Evolutionary conservation across 2,797 vertebrate species (phyloP).

Genomic region (Allobates femoralis): DNA sequence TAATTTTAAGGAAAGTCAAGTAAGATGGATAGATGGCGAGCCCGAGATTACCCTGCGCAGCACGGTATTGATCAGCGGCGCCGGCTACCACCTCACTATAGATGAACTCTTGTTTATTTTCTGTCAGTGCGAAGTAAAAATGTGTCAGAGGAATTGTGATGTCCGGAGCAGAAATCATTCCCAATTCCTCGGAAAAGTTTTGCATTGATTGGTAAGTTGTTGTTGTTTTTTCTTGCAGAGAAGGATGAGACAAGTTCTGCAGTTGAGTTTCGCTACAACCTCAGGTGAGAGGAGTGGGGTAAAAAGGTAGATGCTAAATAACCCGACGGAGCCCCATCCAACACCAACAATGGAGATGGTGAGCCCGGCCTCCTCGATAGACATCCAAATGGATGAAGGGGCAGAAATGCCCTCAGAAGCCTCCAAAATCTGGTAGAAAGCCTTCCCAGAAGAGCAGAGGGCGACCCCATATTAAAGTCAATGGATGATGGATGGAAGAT

Average conservation of each 20-base stretch:
- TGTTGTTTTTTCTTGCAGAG: not conserved
- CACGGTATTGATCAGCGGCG: conserved; percentile 19
- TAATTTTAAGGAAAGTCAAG: conserved; percentile 47
- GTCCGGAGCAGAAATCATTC: not conserved
- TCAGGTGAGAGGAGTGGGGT: too few relatives aligned
- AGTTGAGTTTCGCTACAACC: too few relatives aligned
- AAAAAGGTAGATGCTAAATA: too few relatives aligned
- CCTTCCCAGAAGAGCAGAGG: too few relatives aligned
- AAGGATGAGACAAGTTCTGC: not conserved
- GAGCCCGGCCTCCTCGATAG: too few relatives aligned
- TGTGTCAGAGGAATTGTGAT: conserved; percentile 2
- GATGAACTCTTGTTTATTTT: conserved; percentile 47
- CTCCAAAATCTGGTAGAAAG: too few relatives aligned
- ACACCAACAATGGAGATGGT: too few relatives aligned
- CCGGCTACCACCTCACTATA: conserved; percentile 21
- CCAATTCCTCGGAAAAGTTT: not conserved
- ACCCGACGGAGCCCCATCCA: too few relatives aligned
- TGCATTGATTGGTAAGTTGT: not conserved
- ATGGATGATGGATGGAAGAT: too few relatives aligned
- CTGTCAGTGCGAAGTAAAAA: not conserved
- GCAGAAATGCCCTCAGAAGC: too few relatives aligned
- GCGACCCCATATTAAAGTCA: too few relatives aligned
- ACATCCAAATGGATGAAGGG: too few relatives aligned
- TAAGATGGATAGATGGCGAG: conserved; percentile 26
- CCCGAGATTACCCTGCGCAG: conserved; percentile 1